Evolutionary conservation across 2,113 vertebrate species (phyloP).

Genomic region (Pipa parva): DNA sequence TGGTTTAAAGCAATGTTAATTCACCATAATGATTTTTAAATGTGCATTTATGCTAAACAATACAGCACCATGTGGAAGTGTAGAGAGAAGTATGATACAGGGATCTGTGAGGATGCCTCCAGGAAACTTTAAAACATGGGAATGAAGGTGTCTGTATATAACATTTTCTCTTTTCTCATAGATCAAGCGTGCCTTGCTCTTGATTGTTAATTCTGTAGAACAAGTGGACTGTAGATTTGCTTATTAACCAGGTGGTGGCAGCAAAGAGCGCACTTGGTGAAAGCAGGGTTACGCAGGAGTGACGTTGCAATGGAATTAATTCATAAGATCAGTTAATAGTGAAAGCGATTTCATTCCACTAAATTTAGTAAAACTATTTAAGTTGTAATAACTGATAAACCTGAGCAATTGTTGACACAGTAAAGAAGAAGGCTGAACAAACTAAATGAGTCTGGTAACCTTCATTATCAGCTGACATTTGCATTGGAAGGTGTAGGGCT

Average conservation of each 20-base stretch:
- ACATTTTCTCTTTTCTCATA: not conserved
- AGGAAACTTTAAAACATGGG: not conserved
- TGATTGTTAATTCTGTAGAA: conserved; percentile 3
- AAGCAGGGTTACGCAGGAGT: not conserved
- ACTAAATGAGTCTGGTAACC: too few species aligned
- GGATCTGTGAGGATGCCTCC: not conserved
- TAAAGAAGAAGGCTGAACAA: too few species aligned
- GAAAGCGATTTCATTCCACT: too few species aligned
- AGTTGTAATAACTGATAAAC: too few species aligned
- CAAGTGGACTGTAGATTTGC: not conserved
- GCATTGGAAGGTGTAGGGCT: too few species aligned
- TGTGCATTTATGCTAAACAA: too few species aligned
- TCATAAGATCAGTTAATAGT: too few species aligned
- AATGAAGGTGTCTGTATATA: not conserved
- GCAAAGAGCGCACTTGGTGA: conserved; percentile 11
- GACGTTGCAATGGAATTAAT: not conserved
- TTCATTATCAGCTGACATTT: too few species aligned
- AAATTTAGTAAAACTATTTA: too few species aligned
- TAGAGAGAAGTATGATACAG: not conserved
- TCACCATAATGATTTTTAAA: too few species aligned
- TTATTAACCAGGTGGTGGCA: not conserved
- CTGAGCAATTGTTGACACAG: too few species aligned
- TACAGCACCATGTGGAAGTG: too few species aligned
- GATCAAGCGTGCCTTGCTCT: not conserved
- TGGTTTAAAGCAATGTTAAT: not conserved